A percentile compares a stretch with the other conserved stretches of the same genome.
phyloP scores from a whole-genome alignment of 2,888 invertebrate species.

The Andrena hattorfiana region DNA sequence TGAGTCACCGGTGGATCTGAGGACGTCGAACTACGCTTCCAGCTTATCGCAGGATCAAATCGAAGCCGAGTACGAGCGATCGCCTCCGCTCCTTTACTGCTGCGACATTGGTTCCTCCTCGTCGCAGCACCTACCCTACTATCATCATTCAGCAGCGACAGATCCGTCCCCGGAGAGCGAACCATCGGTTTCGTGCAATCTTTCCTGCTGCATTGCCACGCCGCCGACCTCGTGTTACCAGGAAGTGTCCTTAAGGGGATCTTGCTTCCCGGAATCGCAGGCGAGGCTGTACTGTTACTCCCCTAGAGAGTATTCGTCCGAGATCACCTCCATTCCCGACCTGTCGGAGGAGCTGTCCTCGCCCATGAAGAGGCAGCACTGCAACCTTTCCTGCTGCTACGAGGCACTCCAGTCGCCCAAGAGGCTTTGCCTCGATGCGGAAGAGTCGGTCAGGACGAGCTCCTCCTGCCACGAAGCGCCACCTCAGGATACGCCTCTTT shows the following conservation, averaged over 20 bases:
- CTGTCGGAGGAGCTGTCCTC: conserved; percentile 49
- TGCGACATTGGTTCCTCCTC: conserved; percentile 72
- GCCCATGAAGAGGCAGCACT: conserved; percentile 71
- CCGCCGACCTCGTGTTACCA: conserved; percentile 69
- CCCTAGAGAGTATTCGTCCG: conserved; percentile 69
- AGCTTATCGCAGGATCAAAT: conserved; percentile 68
- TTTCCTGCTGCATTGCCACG: conserved; percentile 76
- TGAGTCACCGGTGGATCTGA: conserved; percentile 81
- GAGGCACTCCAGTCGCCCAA: conserved; percentile 72
- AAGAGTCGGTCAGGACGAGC: conserved; percentile 63
- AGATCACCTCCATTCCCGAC: conserved; percentile 50
- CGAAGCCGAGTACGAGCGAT: conserved; percentile 75
- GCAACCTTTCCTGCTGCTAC: conserved; percentile 75
- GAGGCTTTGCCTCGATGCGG: conserved; percentile 70
- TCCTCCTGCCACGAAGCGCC: conserved; percentile 69
- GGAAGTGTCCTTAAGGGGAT: conserved; percentile 68
- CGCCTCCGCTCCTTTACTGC: conserved; percentile 68
- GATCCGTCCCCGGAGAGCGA: conserved; percentile 64
- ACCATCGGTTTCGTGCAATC: conserved; percentile 68
- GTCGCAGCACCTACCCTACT: conserved; percentile 63
- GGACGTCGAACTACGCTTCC: conserved; percentile 76
- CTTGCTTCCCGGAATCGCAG: conserved; percentile 71
- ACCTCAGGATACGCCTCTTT: conserved; percentile 84
- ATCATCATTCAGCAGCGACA: conserved; percentile 56
- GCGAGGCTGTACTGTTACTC: conserved; percentile 74